A percentile compares a stretch with the other conserved stretches of the same genome.
Evolutionary conservation across 2,888 invertebrate genomes (phyloP).

Genomic region (Cataglyphis albicans): DNA sequence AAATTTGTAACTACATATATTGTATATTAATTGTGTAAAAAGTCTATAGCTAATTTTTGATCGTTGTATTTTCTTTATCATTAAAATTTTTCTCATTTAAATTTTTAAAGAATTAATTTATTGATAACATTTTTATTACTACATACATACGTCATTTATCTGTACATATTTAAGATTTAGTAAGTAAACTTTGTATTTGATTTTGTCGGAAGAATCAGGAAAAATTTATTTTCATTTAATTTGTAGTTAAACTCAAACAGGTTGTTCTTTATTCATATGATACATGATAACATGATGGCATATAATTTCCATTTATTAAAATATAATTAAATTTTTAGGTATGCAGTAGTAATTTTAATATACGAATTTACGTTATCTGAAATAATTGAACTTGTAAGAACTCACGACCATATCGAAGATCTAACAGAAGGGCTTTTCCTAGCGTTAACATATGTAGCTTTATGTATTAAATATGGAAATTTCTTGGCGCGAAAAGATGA

Average conservation of each 20-base stretch:
- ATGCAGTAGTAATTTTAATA: constrained; percentile 55
- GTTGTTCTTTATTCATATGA: neutral
- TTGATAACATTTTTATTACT: neutral
- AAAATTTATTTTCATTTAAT: neutral
- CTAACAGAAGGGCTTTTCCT: constrained; percentile 76
- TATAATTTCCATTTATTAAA: neutral
- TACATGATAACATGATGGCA: neutral
- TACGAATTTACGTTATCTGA: constrained; percentile 73
- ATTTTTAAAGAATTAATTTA: constrained; percentile 5
- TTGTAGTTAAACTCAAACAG: neutral
- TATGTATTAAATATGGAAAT: constrained; percentile 60
- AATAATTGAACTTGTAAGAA: constrained; percentile 71
- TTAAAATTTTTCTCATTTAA: neutral
- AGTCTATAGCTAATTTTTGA: constrained; percentile 1
- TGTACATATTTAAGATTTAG: neutral
- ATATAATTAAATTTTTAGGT: constrained; percentile 44
- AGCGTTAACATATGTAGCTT: constrained; percentile 67
- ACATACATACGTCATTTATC: neutral
- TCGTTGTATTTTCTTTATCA: neutral
- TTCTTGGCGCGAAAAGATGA: constrained; percentile 46
- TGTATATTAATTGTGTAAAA: neutral
- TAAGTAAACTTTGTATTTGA: neutral
- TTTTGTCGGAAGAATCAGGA: neutral
- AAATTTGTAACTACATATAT: neutral
- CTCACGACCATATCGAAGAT: constrained; percentile 71